Evolutionary conservation across 2,888 invertebrate genomes (phyloP).

Genomic region (Leistus spinibarbis): DNA sequence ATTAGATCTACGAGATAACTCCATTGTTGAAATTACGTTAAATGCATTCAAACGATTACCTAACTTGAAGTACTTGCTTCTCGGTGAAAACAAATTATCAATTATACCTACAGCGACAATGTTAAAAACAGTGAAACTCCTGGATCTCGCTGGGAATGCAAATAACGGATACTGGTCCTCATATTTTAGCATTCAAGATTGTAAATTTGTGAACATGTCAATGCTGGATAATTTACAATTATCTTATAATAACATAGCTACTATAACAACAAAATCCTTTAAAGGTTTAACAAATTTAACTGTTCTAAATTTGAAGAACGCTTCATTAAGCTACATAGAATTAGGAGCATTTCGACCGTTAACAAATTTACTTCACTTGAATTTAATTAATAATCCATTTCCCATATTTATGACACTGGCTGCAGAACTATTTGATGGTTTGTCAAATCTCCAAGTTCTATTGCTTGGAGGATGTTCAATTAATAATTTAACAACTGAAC

Average conservation of each 20-base stretch:
- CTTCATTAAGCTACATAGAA: constrained; percentile 60
- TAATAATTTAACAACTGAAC: constrained; percentile 55
- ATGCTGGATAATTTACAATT: constrained; percentile 61
- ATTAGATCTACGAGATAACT: constrained; percentile 63
- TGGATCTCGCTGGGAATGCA: constrained; percentile 63
- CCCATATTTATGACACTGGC: constrained; percentile 57
- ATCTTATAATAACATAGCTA: constrained; percentile 62
- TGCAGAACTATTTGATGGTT: constrained; percentile 58
- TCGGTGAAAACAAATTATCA: constrained; percentile 62
- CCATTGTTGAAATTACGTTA: constrained; percentile 58
- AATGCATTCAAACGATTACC: constrained; percentile 62
- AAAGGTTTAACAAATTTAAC: constrained; percentile 59
- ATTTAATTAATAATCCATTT: constrained; percentile 64
- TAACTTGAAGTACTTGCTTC: constrained; percentile 59
- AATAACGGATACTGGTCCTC: constrained; percentile 54
- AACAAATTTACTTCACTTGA: constrained; percentile 58
- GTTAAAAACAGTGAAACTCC: constrained; percentile 58
- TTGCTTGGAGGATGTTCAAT: constrained; percentile 62
- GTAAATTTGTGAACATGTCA: constrained; percentile 60
- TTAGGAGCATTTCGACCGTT: constrained; percentile 58
- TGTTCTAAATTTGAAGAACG: constrained; percentile 61
- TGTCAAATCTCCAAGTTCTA: constrained; percentile 60
- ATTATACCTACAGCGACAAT: constrained; percentile 59
- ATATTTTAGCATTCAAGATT: constrained; percentile 60
- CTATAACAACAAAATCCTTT: constrained; percentile 61